A percentile compares a stretch with the other conserved stretches of the same genome.
Evolutionary conservation across 2,113 vertebrate species (phyloP).

Genomic region (Psilopogon haemacephalus): DNA sequence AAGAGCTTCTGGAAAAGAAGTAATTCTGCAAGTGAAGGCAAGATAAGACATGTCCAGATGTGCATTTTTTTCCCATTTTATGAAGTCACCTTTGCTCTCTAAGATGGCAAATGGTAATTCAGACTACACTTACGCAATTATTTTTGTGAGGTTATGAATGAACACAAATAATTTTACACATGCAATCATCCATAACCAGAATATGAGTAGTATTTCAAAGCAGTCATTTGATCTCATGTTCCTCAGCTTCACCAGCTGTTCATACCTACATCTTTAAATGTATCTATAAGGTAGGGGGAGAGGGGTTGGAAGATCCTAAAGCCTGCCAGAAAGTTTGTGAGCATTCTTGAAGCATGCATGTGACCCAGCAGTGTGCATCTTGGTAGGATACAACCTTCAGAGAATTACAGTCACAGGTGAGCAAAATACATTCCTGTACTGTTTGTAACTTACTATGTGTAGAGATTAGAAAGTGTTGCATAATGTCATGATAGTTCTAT

Average conservation of each 20-base stretch:
- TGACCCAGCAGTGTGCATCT: constrained; percentile 12
- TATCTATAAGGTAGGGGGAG: neutral
- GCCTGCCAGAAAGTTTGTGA: neutral
- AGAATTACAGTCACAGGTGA: constrained; percentile 3
- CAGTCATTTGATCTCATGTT: neutral
- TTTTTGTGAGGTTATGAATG: neutral
- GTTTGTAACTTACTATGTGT: neutral
- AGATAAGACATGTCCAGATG: neutral
- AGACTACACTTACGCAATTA: neutral
- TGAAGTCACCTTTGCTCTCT: neutral
- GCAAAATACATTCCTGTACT: neutral
- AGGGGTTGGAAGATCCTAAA: neutral
- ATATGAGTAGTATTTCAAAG: neutral
- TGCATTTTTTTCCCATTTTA: neutral
- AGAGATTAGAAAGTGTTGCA: neutral
- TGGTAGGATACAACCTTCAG: neutral
- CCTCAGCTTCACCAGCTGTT: neutral
- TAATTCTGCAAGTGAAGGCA: neutral
- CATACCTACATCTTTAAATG: neutral
- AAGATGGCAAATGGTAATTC: neutral
- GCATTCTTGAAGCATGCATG: neutral
- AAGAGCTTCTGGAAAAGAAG: neutral
- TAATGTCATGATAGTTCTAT: neutral
- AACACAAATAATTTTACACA: neutral
- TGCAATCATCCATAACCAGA: neutral